phyloP scores from a whole-genome alignment of 2,888 invertebrate species.

The Andrena marginata region DNA sequence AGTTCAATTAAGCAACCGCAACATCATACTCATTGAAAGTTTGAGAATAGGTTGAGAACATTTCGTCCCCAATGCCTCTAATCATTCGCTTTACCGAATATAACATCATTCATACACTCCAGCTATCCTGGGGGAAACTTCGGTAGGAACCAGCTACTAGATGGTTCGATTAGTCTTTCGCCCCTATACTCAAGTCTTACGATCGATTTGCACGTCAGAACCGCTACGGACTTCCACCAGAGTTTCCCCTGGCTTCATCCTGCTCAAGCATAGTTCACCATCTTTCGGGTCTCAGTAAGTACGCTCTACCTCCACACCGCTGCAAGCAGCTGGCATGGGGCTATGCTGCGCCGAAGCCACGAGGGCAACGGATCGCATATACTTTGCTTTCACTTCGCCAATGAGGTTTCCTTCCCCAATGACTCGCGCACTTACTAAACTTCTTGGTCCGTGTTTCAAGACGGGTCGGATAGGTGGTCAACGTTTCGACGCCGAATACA shows the following conservation, averaged over 20 bases:
- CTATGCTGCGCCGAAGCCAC: slow-evolving; percentile 83
- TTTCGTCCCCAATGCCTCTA: background rate
- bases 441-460: slow-evolving; percentile 92
- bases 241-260: slow-evolving; percentile 88
- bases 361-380: slow-evolving; percentile 82
- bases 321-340: slow-evolving; percentile 74
- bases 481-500: too few species aligned
- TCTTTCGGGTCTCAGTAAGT: slow-evolving; percentile 90
- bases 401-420: slow-evolving; percentile 88
- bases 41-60: too few species aligned
- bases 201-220: slow-evolving; percentile 92
- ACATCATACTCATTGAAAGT: too few species aligned
- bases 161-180: slow-evolving; percentile 91
- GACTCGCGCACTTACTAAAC: slow-evolving; percentile 91
- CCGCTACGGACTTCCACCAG: slow-evolving; percentile 87
- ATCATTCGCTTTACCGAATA: too few species aligned
- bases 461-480: too few species aligned
- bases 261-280: slow-evolving; percentile 91
- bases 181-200: slow-evolving; percentile 91
- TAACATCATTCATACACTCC: too few species aligned
- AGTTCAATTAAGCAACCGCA: too few species aligned
- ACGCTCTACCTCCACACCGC: slow-evolving; percentile 87
- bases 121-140: slow-evolving; percentile 88
- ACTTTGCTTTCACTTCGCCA: slow-evolving; percentile 90
- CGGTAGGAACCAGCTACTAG: slow-evolving; percentile 92